Evolutionary conservation across 2,888 invertebrate species (phyloP), one percentile per base, ranked within the genome.

Genomic region (Mellilla xanthometata): DNA sequence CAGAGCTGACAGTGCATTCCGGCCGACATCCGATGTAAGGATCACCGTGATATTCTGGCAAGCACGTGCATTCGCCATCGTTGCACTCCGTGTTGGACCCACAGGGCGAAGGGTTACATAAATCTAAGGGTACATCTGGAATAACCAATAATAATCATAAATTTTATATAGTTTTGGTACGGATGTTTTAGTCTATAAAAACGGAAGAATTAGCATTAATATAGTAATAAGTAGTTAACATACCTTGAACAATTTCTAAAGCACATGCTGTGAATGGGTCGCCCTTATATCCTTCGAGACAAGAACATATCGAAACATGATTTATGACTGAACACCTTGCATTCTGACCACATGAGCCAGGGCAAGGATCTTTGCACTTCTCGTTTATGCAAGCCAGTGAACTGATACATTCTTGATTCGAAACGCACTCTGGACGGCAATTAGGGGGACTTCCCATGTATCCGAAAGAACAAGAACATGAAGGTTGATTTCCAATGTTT

Each of bases 11-110:
- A n/a, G 94, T 92, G 76, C 96, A 96, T 79, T 96, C 95, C 2
- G 96, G 96, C 57, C 95, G 91, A 71, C 96, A 96, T 29, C 93
- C 94, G 30, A 91, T 74, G 60, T 94, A 94, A 0, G 96, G 95
- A 81, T 96, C 94, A 19, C 96, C 96, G 54, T 92, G 92, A 65
- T 94, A 95, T 64, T 95, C 94, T 1, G 92, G 87, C 26, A 94
- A 70, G 72, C 96, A 96, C 12, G 91, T 91, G 63, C 95, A 95
- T 48, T 91, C 76, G 34, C 95, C 95, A 59, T 93, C 88, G 47
- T 80, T 63, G 69, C 95, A 95, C 60, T 92, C 84, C 1, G 96
- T 91, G 72, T 96, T 96, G 6, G 94, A 80, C n/a, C 96, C 93
- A 75, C 94, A 94, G 2, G 94, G 94, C 19, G 92, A 92, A 31